phyloP scores from a whole-genome alignment of 2,113 vertebrate species.

The Microcebus lehilahytsara region DNA sequence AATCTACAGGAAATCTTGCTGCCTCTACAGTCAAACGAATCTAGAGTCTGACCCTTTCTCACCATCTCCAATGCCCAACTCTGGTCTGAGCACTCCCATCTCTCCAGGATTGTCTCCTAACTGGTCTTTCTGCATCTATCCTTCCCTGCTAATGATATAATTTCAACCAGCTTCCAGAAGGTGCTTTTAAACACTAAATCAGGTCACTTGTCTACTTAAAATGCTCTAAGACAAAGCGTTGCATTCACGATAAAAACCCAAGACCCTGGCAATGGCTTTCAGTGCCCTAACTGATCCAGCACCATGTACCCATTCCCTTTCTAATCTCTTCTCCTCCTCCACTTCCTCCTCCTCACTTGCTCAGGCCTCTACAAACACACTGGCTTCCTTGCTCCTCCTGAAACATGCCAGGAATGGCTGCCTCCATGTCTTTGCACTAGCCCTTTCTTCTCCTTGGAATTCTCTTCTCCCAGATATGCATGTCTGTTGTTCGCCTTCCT shows the following conservation, averaged over 20 bases:
- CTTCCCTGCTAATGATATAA: neutral
- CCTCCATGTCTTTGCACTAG: fast-evolving
- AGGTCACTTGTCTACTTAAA: neutral
- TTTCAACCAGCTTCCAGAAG: neutral
- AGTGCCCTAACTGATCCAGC: neutral
- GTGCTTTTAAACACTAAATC: neutral
- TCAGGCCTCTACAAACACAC: fast-evolving
- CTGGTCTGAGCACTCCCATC: neutral
- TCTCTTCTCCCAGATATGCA: neutral
- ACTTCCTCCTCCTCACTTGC: neutral
- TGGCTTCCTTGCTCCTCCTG: too few species aligned
- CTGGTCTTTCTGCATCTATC: neutral
- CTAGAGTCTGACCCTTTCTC: neutral
- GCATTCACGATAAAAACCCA: neutral
- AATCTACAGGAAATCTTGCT: neutral
- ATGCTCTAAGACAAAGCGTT: neutral
- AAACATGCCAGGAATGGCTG: too few species aligned
- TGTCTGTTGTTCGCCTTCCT: neutral
- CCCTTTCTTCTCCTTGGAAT: neutral
- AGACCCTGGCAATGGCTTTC: neutral
- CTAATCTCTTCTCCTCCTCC: neutral
- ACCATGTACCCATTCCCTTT: fast-evolving
- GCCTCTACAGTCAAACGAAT: neutral
- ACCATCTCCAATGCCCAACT: too few species aligned
- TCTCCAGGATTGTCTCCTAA: neutral